phyloP scores from a whole-genome alignment of 2,113 vertebrate genomes.

The Murina feae region DNA sequence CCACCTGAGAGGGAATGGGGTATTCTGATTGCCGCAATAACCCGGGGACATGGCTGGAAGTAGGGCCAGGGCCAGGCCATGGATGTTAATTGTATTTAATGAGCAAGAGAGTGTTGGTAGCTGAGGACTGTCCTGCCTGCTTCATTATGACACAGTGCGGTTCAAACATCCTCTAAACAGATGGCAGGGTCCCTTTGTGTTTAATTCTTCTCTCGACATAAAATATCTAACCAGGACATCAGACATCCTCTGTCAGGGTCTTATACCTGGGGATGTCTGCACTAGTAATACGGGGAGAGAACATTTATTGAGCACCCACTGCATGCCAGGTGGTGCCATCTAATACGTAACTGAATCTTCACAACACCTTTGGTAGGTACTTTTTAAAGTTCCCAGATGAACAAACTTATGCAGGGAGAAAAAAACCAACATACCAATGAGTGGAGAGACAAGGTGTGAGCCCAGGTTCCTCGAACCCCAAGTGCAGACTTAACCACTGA shows the following conservation, averaged over 20 bases:
- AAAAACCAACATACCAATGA: not conserved
- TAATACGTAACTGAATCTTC: not conserved
- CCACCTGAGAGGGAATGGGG: not conserved
- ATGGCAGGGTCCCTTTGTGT: not conserved
- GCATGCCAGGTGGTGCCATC: accelerated
- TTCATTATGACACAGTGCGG: not conserved
- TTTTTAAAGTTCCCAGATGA: not conserved
- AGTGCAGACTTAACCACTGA: not conserved
- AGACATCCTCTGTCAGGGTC: not conserved
- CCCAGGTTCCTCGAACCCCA: not conserved
- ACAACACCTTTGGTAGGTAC: not conserved
- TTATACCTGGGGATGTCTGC: not conserved
- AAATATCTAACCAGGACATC: not conserved
- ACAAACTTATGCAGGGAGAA: not conserved
- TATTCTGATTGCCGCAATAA: not conserved
- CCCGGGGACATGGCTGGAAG: not conserved
- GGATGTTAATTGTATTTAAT: accelerated
- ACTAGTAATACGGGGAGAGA: not conserved
- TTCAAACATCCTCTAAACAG: not conserved
- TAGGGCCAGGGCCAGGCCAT: not conserved
- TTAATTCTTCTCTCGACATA: not conserved
- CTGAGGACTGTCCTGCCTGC: not conserved
- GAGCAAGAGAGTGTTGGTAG: not conserved
- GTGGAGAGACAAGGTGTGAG: not conserved
- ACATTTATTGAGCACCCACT: not conserved